phyloP scores from a whole-genome alignment of 2,888 invertebrate species.

The Tholera decimalis region DNA sequence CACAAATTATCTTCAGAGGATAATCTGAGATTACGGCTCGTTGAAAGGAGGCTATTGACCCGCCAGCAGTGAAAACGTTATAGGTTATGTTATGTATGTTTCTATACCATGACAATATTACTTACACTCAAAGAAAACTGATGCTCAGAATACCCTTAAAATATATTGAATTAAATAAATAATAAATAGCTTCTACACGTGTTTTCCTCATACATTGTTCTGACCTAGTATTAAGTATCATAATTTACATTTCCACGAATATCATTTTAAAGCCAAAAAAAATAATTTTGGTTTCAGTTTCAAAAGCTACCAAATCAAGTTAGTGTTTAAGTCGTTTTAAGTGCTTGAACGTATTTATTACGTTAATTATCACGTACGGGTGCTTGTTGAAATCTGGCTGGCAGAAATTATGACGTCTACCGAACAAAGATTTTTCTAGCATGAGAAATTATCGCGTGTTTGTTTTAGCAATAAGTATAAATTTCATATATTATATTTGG shows the following conservation, averaged over 20 bases:
- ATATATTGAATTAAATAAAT: not conserved
- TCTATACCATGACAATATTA: too few species aligned
- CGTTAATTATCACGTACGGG: slow-evolving; percentile 28
- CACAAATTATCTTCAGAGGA: too few species aligned
- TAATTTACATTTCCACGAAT: not conserved
- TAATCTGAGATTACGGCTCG: too few species aligned
- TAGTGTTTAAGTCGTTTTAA: too few species aligned
- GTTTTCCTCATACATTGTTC: slow-evolving; percentile 9
- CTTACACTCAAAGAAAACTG: not conserved
- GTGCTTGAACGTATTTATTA: slow-evolving; percentile 24
- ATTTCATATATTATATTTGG: too few species aligned
- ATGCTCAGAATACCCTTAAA: not conserved
- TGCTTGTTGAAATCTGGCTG: not conserved
- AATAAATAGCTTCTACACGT: not conserved
- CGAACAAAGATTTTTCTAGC: not conserved
- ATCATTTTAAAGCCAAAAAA: not conserved
- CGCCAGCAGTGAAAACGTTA: too few species aligned
- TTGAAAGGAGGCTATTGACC: too few species aligned
- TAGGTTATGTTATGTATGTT: too few species aligned
- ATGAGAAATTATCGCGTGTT: not conserved
- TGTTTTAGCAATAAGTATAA: not conserved
- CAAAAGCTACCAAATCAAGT: slow-evolving; percentile 34
- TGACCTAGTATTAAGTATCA: not conserved
- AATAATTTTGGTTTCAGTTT: slow-evolving; percentile 29
- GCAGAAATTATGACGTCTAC: not conserved